phyloP scores from a whole-genome alignment of 1,140 invertebrate species.

The Chionoecetes opilio region DNA sequence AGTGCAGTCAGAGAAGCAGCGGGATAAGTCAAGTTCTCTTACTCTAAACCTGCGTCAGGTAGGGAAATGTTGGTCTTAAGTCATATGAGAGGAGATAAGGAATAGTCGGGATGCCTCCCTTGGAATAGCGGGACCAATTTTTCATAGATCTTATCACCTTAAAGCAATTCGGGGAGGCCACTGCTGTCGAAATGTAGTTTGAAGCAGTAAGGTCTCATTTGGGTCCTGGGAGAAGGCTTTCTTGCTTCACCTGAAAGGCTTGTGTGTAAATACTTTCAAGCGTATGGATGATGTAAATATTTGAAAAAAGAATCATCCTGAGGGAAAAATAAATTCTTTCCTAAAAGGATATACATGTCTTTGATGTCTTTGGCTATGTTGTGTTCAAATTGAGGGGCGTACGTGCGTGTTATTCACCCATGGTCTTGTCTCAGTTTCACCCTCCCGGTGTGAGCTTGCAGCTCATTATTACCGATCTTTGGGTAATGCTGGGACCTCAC shows the following conservation, averaged over 20 bases:
- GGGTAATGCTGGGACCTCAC: too few relatives aligned
- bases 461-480: too few relatives aligned
- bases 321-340: background rate
- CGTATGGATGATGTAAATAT: slow-evolving; percentile 20
- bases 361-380: too few relatives aligned
- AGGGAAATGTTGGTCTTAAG: background rate
- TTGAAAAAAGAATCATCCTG: background rate
- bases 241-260: background rate
- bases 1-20: background rate
- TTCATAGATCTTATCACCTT: slow-evolving; percentile 42
- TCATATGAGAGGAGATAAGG: slow-evolving; percentile 45
- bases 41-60: background rate
- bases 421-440: too few relatives aligned
- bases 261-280: background rate
- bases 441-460: too few relatives aligned
- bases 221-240: background rate
- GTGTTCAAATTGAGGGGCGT: too few relatives aligned
- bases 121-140: background rate
- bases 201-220: too few relatives aligned
- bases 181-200: background rate
- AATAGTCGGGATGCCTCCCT: background rate
- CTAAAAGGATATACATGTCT: background rate
- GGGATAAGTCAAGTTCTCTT: background rate
- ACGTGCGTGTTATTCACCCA: too few relatives aligned
- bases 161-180: background rate